phyloP scores from a whole-genome alignment of 2,797 vertebrate genomes.

The Pseudocheirus occidentalis region DNA sequence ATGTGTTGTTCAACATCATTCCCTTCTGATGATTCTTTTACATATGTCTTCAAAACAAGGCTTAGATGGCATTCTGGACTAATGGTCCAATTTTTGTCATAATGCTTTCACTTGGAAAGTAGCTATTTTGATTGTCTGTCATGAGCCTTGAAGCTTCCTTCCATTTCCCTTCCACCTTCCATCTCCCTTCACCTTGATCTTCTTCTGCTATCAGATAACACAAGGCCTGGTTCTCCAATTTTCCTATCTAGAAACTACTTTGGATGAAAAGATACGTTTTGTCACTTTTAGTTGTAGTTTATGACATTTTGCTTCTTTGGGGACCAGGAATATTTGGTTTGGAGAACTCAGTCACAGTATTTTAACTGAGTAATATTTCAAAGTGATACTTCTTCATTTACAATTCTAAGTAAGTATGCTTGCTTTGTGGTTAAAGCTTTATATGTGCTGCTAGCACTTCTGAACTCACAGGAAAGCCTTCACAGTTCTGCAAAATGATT shows the following conservation, averaged over 20 bases:
- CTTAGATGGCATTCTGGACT: background rate
- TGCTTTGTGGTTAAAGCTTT: slow-evolving; percentile 11
- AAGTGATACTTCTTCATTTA: background rate
- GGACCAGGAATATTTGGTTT: background rate
- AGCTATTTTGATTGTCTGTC: background rate
- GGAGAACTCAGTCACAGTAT: background rate
- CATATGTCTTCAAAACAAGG: background rate
- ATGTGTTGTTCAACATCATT: background rate
- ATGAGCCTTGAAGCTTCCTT: background rate
- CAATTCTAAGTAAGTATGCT: background rate
- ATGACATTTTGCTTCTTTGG: slow-evolving; percentile 1
- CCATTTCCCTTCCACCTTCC: background rate
- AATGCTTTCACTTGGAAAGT: background rate
- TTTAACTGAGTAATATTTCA: background rate
- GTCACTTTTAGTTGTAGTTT: background rate
- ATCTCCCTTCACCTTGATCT: background rate
- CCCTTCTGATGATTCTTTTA: background rate
- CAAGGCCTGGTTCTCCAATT: background rate
- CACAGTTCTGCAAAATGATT: background rate
- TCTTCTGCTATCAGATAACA: background rate
- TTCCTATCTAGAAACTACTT: slow-evolving; percentile 31
- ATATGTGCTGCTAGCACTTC: slow-evolving; percentile 14
- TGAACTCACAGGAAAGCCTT: slow-evolving; percentile 29
- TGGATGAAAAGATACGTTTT: background rate
- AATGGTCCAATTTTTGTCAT: background rate